Evolutionary conservation across 2,113 vertebrate genomes (phyloP), one percentile per base, ranked within the genome.

Genomic region (Tenrec ecaudatus): DNA sequence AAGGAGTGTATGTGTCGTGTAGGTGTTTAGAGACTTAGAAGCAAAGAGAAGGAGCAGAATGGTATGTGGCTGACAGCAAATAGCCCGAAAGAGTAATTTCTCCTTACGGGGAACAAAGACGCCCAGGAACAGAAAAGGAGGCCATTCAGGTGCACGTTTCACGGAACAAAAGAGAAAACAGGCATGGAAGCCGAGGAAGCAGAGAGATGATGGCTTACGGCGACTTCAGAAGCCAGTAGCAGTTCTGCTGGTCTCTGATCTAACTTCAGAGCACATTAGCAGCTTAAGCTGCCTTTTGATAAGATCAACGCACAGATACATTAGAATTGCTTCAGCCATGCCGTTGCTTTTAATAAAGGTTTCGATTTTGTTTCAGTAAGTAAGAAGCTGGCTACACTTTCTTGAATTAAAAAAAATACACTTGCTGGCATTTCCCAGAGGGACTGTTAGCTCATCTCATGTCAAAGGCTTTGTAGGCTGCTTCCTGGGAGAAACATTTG

Each of bases 291-390:
- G 31, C 27, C 68, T 66, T 93, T 91, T 85, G 64, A 38, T 71
- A 71, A 68, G 33, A 91, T 88, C 77, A 95, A 62, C 12, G 77
- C 62, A n/a, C 19, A 92, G 73, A 85, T 85, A 33, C 6, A 82
- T 68, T 73, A 82, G 22, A 58, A 20, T 43, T 31, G 69, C 16
- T 4, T 89, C 38, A 82, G 43, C 22, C 27, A 60, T 66, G 6
- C 73, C 53, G 60, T 36, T 79, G 22, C 77, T 89, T 78, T 82
- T 77, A 91, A 90, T 71, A 69, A 93, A 86, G 25, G 2, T 27
- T 89, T 83, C 2, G 1, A 31, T 88, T 94, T 84, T 87, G 29
- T 95, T 91, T 95, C 38, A 91, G 75, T 19, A 91, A 40, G 33
- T 73, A 89, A 82, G 38, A 92, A 73, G n/a, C 22, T 85, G 33